Evolutionary conservation across 2,888 invertebrate genomes (phyloP).

Genomic region (Dioctria linearis): DNA sequence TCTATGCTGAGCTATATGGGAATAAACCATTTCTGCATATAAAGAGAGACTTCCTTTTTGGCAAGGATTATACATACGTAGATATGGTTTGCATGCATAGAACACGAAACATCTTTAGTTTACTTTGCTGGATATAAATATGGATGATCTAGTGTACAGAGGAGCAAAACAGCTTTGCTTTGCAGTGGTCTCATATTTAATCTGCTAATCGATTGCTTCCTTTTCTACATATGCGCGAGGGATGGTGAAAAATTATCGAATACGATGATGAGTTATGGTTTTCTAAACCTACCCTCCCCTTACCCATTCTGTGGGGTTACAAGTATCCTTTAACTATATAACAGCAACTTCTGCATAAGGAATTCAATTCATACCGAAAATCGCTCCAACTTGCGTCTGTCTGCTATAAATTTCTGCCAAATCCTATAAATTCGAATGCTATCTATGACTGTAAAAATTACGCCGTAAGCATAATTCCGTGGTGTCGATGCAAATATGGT

Average conservation of each 20-base stretch:
- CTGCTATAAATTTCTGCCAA: conserved; percentile 23
- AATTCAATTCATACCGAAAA: not conserved
- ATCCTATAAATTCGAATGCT: not conserved
- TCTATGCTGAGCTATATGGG: not conserved
- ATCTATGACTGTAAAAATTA: conserved; percentile 23
- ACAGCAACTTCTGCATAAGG: too few relatives aligned
- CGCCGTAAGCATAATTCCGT: conserved; percentile 42
- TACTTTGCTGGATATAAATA: conserved; percentile 27
- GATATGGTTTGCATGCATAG: conserved; percentile 17
- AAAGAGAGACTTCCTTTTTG: conserved; percentile 37
- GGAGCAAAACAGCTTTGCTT: conserved; percentile 8
- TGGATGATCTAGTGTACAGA: conserved; percentile 23
- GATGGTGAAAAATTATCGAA: conserved; percentile 11
- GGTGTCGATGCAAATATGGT: conserved; percentile 55
- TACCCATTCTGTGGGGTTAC: not conserved
- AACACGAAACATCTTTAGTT: conserved; percentile 36
- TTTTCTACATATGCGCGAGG: not conserved
- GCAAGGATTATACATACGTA: not conserved
- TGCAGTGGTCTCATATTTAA: conserved; percentile 27
- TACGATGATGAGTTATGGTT: conserved; percentile 22
- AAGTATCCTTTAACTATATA: not conserved
- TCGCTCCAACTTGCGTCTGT: not conserved
- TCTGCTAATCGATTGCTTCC: conserved; percentile 38
- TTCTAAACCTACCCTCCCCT: not conserved
- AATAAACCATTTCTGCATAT: not conserved